Conservation (phyloP, 2,888 invertebrate species). For the Helleia helle region DNA sequence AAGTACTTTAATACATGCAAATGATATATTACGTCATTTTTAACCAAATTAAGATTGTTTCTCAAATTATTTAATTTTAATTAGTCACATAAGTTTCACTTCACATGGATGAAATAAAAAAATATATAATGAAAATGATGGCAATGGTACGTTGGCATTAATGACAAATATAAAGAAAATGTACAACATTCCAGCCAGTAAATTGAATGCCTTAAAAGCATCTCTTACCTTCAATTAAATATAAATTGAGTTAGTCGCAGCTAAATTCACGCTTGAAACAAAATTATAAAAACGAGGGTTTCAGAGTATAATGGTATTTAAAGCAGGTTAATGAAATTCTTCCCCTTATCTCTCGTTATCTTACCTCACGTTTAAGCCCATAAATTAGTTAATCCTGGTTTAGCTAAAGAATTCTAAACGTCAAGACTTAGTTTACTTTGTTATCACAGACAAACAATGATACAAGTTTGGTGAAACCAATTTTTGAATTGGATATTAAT, state of each 20-base stretch:
- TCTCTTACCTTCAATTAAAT: not conserved
- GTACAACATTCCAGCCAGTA: not conserved
- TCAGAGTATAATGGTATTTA: not conserved
- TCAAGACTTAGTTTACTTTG: not conserved
- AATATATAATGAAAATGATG: too few relatives aligned
- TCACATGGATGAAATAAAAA: too few relatives aligned
- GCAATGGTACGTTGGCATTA: too few relatives aligned
- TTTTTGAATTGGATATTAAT: not conserved
- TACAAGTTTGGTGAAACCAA: not conserved
- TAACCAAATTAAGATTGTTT: too few relatives aligned
- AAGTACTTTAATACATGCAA: too few relatives aligned
- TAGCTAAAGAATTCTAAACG: slow-evolving; percentile 13
- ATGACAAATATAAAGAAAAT: too few relatives aligned
- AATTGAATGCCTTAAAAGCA: not conserved
- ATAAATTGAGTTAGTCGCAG: not conserved
- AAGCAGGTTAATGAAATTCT: slow-evolving; percentile 18
- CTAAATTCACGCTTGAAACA: not conserved
- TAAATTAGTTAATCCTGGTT: slow-evolving; percentile 10
- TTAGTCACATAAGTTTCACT: too few relatives aligned
- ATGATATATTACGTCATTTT: too few relatives aligned
- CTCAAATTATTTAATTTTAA: too few relatives aligned
- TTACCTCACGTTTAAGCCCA: slow-evolving; percentile 16
- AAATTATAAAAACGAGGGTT: not conserved
- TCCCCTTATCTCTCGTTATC: slow-evolving; percentile 18
- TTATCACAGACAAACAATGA: slow-evolving; percentile 3